Conservation (phyloP, 2,797 vertebrate genomes). For the Glyptemys insculpta region DNA sequence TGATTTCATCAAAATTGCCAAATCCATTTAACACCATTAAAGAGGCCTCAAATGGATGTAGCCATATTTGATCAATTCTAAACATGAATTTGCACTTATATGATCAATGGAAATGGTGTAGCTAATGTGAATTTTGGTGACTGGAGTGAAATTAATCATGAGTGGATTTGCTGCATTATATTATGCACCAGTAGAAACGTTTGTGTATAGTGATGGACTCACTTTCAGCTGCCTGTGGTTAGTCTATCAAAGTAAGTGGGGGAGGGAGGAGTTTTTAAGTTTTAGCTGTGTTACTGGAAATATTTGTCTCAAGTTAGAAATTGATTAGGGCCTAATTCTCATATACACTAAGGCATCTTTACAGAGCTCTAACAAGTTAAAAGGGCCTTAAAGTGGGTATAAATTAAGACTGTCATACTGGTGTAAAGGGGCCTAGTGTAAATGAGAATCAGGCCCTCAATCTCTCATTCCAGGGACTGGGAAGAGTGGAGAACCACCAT, state of each 20-base stretch:
- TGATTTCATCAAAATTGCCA: background rate
- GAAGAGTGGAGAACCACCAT: background rate
- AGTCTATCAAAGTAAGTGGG: fast-evolving
- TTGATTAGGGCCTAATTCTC: background rate
- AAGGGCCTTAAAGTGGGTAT: background rate
- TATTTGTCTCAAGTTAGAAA: background rate
- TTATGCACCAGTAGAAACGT: background rate
- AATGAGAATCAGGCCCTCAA: background rate
- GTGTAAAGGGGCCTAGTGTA: background rate
- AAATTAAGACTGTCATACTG: background rate
- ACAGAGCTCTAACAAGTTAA: background rate
- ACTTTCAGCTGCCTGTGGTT: background rate
- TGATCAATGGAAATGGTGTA: background rate
- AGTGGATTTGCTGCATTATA: background rate
- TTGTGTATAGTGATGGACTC: background rate
- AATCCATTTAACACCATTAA: background rate
- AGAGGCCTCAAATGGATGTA: background rate
- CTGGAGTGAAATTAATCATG: background rate
- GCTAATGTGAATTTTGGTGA: slow-evolving; percentile 10
- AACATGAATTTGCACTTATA: background rate
- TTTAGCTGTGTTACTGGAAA: background rate
- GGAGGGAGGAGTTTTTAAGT: background rate
- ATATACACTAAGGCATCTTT: background rate
- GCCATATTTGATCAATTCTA: background rate
- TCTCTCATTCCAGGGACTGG: background rate